These are phyloP conservation scores for rabbit (Oryctolagus cuniculus) DNA, from an alignment of 2,113 vertebrate genomes.

Conservation along the genomic window DNA sequence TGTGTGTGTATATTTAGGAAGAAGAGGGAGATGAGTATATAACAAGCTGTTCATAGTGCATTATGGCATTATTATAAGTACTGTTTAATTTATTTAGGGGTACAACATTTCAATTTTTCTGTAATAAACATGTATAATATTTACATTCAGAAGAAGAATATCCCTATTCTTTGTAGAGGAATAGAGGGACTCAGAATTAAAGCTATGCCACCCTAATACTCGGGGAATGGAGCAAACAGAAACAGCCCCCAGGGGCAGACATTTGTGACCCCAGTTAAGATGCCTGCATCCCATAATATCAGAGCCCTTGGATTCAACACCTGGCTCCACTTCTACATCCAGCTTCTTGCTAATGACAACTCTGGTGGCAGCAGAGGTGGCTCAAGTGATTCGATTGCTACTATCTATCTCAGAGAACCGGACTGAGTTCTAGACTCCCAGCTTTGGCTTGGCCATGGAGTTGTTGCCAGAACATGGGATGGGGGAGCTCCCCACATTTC, in stretches of 20 bases:
- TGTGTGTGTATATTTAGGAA: background rate
- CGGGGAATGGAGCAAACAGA: background rate
- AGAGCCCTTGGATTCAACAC: too few species aligned
- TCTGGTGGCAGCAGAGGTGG: too few species aligned
- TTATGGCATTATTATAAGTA: background rate
- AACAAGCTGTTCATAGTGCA: background rate
- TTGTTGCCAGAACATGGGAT: too few species aligned
- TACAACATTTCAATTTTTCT: constrained; percentile 31
- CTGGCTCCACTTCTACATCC: too few species aligned
- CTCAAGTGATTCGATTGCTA: too few species aligned
- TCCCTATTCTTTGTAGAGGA: background rate
- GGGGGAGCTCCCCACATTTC: too few species aligned
- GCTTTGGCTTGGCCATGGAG: too few species aligned
- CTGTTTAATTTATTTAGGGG: background rate
- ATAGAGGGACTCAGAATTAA: background rate
- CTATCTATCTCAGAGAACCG: too few species aligned
- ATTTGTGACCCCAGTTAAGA: too few species aligned
- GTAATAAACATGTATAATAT: background rate
- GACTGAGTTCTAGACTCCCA: too few species aligned
- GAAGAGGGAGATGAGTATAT: background rate
- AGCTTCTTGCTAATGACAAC: too few species aligned
- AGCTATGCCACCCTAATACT: background rate
- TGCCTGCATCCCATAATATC: too few species aligned
- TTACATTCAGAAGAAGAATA: background rate
- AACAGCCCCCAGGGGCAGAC: background rate